Percentiles rank a stretch among this genome's conserved stretches.
phyloP scores from a whole-genome alignment of 1,140 invertebrate genomes.

The Sycobia sp. region DNA sequence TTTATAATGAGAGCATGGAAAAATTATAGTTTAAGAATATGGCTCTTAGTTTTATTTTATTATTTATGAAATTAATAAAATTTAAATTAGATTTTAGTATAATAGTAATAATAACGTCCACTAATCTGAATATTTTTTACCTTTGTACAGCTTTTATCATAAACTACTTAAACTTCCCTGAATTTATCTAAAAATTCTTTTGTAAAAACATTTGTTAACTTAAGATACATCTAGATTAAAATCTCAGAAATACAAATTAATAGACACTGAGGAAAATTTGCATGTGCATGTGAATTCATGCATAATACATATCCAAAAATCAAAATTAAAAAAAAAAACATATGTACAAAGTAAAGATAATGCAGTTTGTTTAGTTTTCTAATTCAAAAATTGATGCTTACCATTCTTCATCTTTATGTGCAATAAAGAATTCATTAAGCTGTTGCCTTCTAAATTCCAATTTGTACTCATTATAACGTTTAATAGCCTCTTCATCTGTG shows the following conservation, averaged over 20 bases:
- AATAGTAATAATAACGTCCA: slow-evolving; percentile 11
- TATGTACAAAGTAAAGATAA: slow-evolving; percentile 16
- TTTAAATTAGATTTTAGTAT: neutral
- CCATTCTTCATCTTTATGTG: slow-evolving; percentile 99
- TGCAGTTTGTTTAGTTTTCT: slow-evolving; percentile 6
- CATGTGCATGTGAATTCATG: slow-evolving; percentile 21
- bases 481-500: slow-evolving; percentile 94
- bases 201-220: neutral
- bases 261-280: slow-evolving; percentile 31
- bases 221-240: neutral
- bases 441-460: slow-evolving; percentile 95
- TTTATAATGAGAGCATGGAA: neutral
- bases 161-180: no score
- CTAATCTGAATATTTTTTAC: no score
- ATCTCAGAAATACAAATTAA: slow-evolving; percentile 30
- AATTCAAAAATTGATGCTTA: slow-evolving; percentile 63
- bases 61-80: neutral
- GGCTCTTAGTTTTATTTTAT: no score
- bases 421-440: slow-evolving; percentile 97
- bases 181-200: neutral
- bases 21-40: no score
- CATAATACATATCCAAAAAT: slow-evolving; percentile 11
- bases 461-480: slow-evolving; percentile 99
- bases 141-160: no score
- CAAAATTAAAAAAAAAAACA: slow-evolving; percentile 11